Base-by-base conservation (phyloP, 1,140 invertebrate species). In the Ceratosolen solmsi region DNA sequence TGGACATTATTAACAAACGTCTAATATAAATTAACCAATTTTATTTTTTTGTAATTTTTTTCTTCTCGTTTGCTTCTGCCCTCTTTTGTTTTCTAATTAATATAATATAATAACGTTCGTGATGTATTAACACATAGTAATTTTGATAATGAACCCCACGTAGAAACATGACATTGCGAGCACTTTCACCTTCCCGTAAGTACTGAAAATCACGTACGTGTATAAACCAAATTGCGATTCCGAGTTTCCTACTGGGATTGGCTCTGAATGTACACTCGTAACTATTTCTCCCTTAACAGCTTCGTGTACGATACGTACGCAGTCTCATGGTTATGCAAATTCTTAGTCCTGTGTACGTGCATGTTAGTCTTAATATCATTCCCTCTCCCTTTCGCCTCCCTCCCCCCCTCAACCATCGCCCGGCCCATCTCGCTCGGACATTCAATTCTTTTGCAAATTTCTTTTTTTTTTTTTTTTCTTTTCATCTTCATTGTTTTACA, bases 141-240 rank as follows among this genome's bases (percentile, higher is more conserved):
- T 77, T 77, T 65, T 54, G 54, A 33, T 77, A 77, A 65, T 63
- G 58, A 77, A 63, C 27, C 27, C 0, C 30, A 36, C 36, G 30
- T 36, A 65, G 5, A 65, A 36, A 17, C 20, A 36, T 15, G 2
- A 8, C 5, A 49, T 7, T 36, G 63, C 20, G 46, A 38, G 46
- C 63, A 78, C 30, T 78, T 68, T 33, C 63, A 30, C 22, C 41
- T 38, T 56, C 41, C 27, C 22, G 27, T 79, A 79, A 79, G 68
- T 71, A 54, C 51, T 72, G 78, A 79, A 79, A 79, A 79, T 79
- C 51, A 68, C 54, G 27, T 41, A 17, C 68, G 54, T 41, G 54
- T 79, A 49, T 60, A 79, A 80, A 80, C 58, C 38, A 41, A 72
- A 80, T 73, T 73, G 70, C 70, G 33, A 63, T 80, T 80, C n/a